Evolutionary conservation across 2,888 invertebrate genomes (phyloP).

Genomic region (Bellardia pandia): DNA sequence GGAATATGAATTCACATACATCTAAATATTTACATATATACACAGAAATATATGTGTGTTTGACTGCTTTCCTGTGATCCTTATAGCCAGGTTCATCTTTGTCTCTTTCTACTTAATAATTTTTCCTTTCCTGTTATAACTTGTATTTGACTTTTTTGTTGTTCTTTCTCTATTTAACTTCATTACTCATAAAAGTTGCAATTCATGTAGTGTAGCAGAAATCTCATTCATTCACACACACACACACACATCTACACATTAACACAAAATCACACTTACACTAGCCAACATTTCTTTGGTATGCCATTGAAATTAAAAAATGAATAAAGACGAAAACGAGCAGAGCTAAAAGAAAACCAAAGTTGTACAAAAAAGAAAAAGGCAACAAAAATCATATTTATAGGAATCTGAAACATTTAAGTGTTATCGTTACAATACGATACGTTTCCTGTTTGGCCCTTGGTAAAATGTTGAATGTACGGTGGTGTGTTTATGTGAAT

Average conservation of each 20-base stretch:
- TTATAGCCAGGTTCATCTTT: constrained; percentile 35
- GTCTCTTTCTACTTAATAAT: constrained; percentile 19
- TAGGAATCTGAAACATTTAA: constrained; percentile 70
- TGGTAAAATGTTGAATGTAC: constrained; percentile 41
- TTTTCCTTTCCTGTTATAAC: constrained; percentile 18
- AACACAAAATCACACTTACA: constrained; percentile 20
- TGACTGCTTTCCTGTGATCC: background rate
- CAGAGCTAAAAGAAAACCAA: constrained; percentile 42
- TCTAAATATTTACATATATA: background rate
- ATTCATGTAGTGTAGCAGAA: constrained; percentile 70
- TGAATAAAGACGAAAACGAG: constrained; percentile 14
- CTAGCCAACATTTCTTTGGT: constrained; percentile 22
- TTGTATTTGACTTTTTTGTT: background rate
- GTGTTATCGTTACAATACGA: constrained; percentile 71
- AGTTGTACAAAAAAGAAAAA: constrained; percentile 27
- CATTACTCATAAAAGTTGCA: constrained; percentile 82
- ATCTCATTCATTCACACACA: constrained; percentile 16
- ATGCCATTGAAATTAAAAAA: constrained; percentile 37
- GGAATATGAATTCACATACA: background rate
- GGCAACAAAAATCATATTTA: constrained; percentile 65
- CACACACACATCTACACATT: constrained; percentile 9
- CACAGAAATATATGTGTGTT: background rate
- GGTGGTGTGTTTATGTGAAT: constrained; percentile 20
- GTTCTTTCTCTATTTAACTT: constrained; percentile 74
- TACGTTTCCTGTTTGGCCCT: constrained; percentile 53